Conservation (phyloP, 2,888 invertebrate species). For the Dryadula phaetusa region DNA sequence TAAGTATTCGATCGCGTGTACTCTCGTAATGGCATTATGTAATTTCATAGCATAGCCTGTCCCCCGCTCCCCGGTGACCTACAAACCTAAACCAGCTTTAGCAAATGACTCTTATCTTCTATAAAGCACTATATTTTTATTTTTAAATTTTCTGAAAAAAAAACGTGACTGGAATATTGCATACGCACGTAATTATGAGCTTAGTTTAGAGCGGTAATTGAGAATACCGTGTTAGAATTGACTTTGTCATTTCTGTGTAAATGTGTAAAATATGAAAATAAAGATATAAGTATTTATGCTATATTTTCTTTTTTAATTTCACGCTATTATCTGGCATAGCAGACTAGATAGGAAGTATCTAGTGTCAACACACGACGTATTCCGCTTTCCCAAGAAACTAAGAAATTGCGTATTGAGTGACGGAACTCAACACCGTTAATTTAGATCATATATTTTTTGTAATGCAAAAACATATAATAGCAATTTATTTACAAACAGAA, state of each 20-base stretch:
- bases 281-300: not conserved
- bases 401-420: no score
- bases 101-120: slow-evolving; percentile 29
- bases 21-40: slow-evolving; percentile 37
- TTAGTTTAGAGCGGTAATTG: slow-evolving; percentile 8
- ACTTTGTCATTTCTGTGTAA: not conserved
- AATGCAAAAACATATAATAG: no score
- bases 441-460: no score
- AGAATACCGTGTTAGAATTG: not conserved
- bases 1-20: slow-evolving; percentile 40
- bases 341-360: no score
- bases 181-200: slow-evolving; percentile 8
- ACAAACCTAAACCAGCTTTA: slow-evolving; percentile 38
- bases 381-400: no score
- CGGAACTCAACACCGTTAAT: no score
- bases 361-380: no score
- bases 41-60: slow-evolving; percentile 34
- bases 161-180: not conserved
- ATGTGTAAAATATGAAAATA: not conserved
- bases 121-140: slow-evolving; percentile 25
- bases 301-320: no score
- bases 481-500: no score
- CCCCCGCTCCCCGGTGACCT: slow-evolving; percentile 36
- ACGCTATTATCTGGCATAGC: no score
- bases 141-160: slow-evolving; percentile 11